Percentiles rank a stretch among this genome's conserved stretches.
Conservation (phyloP, 2,797 vertebrate species). For the Pangasius mekongensis region DNA sequence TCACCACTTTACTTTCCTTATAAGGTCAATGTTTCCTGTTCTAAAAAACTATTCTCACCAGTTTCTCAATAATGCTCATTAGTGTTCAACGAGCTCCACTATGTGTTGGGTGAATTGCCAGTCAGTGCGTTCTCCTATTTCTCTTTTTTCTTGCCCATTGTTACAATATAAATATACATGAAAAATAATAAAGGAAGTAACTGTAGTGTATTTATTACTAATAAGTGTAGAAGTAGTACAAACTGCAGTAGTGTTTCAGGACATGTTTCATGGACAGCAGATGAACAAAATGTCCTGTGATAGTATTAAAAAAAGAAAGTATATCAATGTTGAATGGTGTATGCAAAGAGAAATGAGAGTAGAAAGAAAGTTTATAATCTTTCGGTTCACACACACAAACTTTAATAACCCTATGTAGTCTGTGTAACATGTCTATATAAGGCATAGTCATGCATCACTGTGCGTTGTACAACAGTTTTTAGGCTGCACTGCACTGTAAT, state of each 20-base stretch:
- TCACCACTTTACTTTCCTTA: background rate
- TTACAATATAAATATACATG: background rate
- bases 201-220: background rate
- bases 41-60: background rate
- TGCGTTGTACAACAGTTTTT: background rate
- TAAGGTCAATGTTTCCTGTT: background rate
- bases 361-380: background rate
- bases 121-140: background rate
- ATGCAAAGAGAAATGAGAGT: background rate
- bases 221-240: background rate
- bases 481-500: background rate
- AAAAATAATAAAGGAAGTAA: background rate
- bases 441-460: background rate
- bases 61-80: background rate
- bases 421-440: background rate
- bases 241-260: background rate
- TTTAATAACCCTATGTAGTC: background rate
- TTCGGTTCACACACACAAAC: background rate
- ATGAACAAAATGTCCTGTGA: background rate
- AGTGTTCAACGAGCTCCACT: background rate
- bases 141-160: background rate
- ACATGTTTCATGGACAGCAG: background rate
- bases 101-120: background rate
- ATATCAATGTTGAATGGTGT: background rate
- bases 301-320: background rate